phyloP scores from a whole-genome alignment of 1,140 invertebrate genomes.

The Brachionus sp. region DNA sequence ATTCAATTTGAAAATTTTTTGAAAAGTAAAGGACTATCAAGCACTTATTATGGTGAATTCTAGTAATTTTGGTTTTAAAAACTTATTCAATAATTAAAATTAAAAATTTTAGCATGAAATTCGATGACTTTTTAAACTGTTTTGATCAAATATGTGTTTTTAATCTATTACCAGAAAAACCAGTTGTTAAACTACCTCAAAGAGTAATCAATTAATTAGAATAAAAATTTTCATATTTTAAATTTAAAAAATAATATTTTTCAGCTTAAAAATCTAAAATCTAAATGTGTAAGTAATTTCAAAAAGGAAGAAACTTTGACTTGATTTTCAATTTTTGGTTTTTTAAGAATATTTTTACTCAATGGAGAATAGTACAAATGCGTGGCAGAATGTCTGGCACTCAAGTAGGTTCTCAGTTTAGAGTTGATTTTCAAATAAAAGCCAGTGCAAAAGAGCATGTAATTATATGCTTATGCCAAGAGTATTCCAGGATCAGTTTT shows the following conservation, averaged over 20 bases:
- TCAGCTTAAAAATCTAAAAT: background rate
- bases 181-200: background rate
- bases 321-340: background rate
- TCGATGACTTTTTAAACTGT: conserved; percentile 10
- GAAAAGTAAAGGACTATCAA: background rate
- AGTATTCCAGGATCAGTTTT: background rate
- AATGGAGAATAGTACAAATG: conserved; percentile 3
- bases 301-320: background rate
- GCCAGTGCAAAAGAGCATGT: background rate
- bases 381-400: background rate
- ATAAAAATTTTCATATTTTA: background rate
- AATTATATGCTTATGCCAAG: background rate
- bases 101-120: background rate
- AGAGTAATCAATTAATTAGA: background rate
- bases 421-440: background rate
- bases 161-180: conserved; percentile 28
- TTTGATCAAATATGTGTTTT: conserved; percentile 13
- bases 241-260: background rate
- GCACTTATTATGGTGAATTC: conserved; percentile 19
- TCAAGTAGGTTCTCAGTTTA: background rate
- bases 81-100: background rate
- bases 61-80: conserved; percentile 6
- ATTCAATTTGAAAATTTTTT: background rate
- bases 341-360: conserved; percentile 27
- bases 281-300: background rate